These are phyloP conservation scores for Macropodus opercularis DNA, from an alignment of 2,797 vertebrate species.

Conservation along the genomic window DNA sequence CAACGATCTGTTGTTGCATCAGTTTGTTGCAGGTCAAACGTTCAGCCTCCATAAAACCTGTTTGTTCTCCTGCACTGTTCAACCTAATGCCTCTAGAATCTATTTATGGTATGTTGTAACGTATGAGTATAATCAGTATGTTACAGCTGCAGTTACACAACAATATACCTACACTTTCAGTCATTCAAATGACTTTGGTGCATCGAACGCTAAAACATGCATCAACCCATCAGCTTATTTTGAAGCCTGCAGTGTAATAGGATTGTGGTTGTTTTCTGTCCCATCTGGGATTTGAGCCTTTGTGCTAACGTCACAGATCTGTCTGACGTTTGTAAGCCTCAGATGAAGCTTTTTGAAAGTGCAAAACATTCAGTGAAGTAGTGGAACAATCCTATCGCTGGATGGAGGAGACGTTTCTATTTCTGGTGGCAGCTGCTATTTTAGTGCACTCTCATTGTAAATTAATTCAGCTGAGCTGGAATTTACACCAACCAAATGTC, in stretches of 20 bases:
- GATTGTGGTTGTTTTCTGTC: conserved; percentile 43
- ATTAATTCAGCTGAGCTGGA: conserved; percentile 45
- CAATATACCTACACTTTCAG: too few species aligned
- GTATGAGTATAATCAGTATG: too few species aligned
- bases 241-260: conserved; percentile 24
- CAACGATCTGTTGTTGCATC: conserved; percentile 7
- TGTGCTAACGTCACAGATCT: conserved; percentile 28
- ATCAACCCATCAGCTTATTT: conserved; percentile 10
- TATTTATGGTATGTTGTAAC: too few species aligned
- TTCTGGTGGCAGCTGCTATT: conserved; percentile 62
- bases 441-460: conserved; percentile 52
- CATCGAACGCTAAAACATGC: conserved; percentile 3
- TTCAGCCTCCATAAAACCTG: background rate
- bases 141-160: too few species aligned
- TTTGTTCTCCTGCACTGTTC: background rate
- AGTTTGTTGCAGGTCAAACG: background rate
- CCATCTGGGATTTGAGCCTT: conserved; percentile 34
- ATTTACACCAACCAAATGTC: conserved; percentile 22
- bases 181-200: conserved; percentile 17
- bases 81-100: background rate
- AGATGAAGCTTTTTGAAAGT: conserved; percentile 33
- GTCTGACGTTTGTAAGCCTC: conserved; percentile 12
- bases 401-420: conserved; percentile 58
- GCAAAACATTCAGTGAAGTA: conserved; percentile 34
- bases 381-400: conserved; percentile 47